phyloP scores from a whole-genome alignment of 2,797 vertebrate genomes.

The Naso thynnoides region DNA sequence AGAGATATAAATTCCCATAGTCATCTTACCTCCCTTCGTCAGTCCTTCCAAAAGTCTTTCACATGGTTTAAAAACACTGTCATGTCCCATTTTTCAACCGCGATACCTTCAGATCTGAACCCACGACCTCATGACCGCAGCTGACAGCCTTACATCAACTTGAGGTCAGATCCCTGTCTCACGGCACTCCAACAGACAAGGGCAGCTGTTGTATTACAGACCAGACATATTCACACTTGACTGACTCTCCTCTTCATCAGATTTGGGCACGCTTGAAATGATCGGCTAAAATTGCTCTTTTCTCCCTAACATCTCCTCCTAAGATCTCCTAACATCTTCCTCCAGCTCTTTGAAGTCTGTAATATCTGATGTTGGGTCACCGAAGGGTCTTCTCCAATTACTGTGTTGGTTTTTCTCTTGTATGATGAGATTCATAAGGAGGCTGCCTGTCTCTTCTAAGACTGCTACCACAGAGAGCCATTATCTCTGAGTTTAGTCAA shows the following conservation, averaged over 20 bases:
- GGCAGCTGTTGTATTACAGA: constrained; percentile 82
- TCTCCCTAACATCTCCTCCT: constrained; percentile 71
- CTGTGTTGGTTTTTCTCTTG: constrained; percentile 72
- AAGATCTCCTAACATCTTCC: constrained; percentile 81
- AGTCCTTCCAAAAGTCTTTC: constrained; percentile 5
- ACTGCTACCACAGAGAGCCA: constrained; percentile 46
- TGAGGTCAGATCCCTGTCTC: constrained; percentile 67
- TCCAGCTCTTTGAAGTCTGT: constrained; percentile 84
- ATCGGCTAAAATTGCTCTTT: constrained; percentile 79
- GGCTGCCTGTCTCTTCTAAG: constrained; percentile 59
- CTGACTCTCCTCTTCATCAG: constrained; percentile 81
- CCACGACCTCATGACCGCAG: constrained; percentile 65
- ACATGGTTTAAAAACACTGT: constrained; percentile 22
- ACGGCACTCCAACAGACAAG: constrained; percentile 77
- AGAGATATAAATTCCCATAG: constrained; percentile 3
- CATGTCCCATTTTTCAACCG: constrained; percentile 42
- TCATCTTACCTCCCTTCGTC: constrained; percentile 5
- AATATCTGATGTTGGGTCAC: constrained; percentile 80
- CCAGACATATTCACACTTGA: constrained; percentile 79
- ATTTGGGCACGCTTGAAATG: constrained; percentile 77
- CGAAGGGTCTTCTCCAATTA: constrained; percentile 78
- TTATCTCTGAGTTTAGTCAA: constrained; percentile 62
- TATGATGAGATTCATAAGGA: constrained; percentile 72
- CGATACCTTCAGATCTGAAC: constrained; percentile 55
- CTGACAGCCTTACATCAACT: constrained; percentile 62